phyloP scores from a whole-genome alignment of 2,888 invertebrate genomes.

The Colletes collaris region DNA sequence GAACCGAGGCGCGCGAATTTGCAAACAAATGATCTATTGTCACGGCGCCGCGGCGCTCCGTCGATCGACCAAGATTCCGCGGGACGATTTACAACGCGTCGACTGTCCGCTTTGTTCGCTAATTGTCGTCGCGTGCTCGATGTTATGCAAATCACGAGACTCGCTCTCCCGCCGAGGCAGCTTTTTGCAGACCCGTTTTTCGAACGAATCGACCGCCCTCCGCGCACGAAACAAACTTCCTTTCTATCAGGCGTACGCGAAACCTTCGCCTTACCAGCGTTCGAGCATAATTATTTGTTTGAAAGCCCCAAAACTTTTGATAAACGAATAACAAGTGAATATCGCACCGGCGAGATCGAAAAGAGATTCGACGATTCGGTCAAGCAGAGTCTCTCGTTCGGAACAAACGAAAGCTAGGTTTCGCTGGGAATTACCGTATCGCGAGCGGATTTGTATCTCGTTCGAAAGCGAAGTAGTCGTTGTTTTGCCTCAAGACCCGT shows the following conservation, averaged over 20 bases:
- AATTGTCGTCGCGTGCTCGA: constrained; percentile 32
- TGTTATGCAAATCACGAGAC: constrained; percentile 10
- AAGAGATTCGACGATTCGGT: no score
- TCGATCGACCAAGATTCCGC: constrained; percentile 11
- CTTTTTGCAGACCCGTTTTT: not conserved
- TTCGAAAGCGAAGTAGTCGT: constrained; percentile 41
- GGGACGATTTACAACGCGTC: constrained; percentile 1
- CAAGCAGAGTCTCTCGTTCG: no score
- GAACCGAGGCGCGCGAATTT: not conserved
- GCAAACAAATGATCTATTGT: constrained; percentile 16
- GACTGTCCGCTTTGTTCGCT: constrained; percentile 4
- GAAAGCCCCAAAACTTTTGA: no score
- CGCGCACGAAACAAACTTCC: not conserved
- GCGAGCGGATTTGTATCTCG: constrained; percentile 29
- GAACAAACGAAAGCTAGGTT: no score
- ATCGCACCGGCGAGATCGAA: no score
- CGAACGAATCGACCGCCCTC: not conserved
- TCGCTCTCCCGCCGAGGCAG: not conserved
- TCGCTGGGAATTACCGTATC: constrained; percentile 7
- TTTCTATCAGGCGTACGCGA: not conserved
- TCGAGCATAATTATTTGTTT: not conserved
- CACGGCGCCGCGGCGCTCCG: not conserved
- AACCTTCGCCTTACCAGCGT: not conserved
- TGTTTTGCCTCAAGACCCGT: constrained; percentile 1
- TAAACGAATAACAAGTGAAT: no score